phyloP scores from a whole-genome alignment of 2,797 vertebrate species.

The Lophotriccus pileatus region DNA sequence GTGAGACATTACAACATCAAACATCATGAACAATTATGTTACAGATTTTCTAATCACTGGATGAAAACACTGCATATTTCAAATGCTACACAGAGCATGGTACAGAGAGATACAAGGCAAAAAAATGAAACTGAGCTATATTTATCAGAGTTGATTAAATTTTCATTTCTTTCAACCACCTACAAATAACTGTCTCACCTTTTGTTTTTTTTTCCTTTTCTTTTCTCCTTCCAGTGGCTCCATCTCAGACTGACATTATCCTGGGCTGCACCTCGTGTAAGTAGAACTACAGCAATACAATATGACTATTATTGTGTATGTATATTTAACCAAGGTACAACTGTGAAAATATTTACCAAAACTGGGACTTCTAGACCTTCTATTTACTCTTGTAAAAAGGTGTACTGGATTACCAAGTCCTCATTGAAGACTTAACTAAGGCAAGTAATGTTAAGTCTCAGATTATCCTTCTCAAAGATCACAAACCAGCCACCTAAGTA shows the following conservation, averaged over 20 bases:
- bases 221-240: not conserved
- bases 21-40: rapidly evolving
- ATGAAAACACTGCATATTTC: not conserved
- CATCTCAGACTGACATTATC: not conserved
- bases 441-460: not conserved
- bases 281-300: not conserved
- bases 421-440: not conserved
- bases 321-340: not conserved
- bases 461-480: not conserved
- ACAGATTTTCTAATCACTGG: not conserved
- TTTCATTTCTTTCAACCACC: not conserved
- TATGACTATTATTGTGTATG: not conserved
- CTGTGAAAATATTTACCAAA: not conserved
- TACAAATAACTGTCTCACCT: not conserved
- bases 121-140: not conserved
- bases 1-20: not conserved
- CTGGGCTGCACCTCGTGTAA: conserved; percentile 12
- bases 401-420: not conserved
- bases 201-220: not conserved
- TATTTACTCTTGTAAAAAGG: not conserved
- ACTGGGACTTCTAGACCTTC: not conserved
- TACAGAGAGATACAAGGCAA: not conserved
- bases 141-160: not conserved
- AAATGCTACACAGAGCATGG: not conserved
- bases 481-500: not conserved